phyloP scores from a whole-genome alignment of 2,113 vertebrate species.

The Stomatorhinus ivindoensis region DNA sequence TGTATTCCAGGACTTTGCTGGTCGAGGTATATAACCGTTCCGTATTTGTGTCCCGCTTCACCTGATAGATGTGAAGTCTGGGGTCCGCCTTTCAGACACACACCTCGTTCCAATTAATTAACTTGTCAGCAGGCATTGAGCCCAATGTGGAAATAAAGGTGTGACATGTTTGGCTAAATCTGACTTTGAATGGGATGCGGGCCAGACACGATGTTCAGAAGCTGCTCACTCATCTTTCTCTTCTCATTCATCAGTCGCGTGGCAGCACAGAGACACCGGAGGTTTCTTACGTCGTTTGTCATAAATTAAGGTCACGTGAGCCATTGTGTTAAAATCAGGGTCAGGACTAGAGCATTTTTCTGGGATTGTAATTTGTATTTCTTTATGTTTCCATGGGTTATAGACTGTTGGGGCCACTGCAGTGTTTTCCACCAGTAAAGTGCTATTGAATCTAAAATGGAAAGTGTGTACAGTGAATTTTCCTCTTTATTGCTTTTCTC shows the following conservation, averaged over 20 bases:
- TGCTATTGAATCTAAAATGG: neutral
- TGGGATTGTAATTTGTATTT: neutral
- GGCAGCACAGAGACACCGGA: neutral
- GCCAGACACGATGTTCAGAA: constrained; percentile 11
- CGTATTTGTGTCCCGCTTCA: neutral
- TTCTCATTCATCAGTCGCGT: neutral
- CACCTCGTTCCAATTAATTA: constrained; percentile 22
- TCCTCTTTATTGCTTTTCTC: neutral
- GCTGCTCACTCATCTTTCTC: constrained; percentile 9
- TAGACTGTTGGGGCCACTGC: neutral
- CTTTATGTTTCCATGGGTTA: neutral
- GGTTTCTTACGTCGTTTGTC: neutral
- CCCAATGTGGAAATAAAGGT: constrained; percentile 26
- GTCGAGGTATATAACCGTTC: neutral
- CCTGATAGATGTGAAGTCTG: constrained; percentile 8
- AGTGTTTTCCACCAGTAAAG: neutral
- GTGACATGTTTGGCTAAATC: constrained; percentile 21
- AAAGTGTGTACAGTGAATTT: neutral
- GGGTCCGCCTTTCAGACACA: neutral
- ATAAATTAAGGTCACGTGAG: neutral
- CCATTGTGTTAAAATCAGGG: neutral
- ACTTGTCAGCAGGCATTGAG: constrained; percentile 25
- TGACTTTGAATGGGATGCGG: constrained; percentile 19
- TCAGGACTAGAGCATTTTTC: neutral
- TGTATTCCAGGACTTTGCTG: constrained; percentile 2